Conservation (phyloP, 2,113 vertebrate species). For the Leptobrachium leishanense region DNA sequence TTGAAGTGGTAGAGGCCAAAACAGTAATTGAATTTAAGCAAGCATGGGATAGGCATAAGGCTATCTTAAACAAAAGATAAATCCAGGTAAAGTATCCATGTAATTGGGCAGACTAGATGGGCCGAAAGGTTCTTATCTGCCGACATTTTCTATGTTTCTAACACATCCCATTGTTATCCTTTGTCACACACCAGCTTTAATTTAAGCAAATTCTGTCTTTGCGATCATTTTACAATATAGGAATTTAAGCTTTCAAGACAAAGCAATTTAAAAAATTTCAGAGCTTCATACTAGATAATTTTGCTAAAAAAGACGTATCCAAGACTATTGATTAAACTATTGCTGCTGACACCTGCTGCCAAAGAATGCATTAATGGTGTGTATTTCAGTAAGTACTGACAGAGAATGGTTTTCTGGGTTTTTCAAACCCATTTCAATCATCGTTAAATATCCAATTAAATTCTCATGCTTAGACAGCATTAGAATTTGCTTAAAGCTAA, state of each 20-base stretch:
- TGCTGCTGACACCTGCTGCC: slow-evolving; percentile 26
- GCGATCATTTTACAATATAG: too few species aligned
- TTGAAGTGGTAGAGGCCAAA: too few species aligned
- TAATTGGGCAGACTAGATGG: too few species aligned
- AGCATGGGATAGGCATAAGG: too few species aligned
- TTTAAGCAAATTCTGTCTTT: too few species aligned
- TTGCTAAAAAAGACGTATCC: slow-evolving; percentile 14
- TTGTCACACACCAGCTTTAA: too few species aligned
- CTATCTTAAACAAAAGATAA: too few species aligned
- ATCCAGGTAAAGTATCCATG: too few species aligned
- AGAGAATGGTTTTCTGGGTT: slow-evolving; percentile 19
- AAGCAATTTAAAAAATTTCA: neutral
- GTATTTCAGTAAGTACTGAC: slow-evolving; percentile 38
- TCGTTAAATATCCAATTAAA: slow-evolving; percentile 26
- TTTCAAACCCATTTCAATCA: slow-evolving; percentile 24
- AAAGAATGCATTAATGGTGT: slow-evolving; percentile 37
- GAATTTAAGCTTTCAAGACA: neutral
- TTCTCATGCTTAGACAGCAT: neutral
- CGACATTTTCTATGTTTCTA: too few species aligned
- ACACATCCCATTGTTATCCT: too few species aligned
- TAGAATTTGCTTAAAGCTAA: slow-evolving; percentile 4
- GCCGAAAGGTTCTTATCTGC: too few species aligned
- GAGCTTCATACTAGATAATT: neutral
- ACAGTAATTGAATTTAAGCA: too few species aligned
- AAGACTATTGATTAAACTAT: slow-evolving; percentile 44